Base-by-base conservation (phyloP, 2,888 invertebrate species). In the Cephus pygmeus region DNA sequence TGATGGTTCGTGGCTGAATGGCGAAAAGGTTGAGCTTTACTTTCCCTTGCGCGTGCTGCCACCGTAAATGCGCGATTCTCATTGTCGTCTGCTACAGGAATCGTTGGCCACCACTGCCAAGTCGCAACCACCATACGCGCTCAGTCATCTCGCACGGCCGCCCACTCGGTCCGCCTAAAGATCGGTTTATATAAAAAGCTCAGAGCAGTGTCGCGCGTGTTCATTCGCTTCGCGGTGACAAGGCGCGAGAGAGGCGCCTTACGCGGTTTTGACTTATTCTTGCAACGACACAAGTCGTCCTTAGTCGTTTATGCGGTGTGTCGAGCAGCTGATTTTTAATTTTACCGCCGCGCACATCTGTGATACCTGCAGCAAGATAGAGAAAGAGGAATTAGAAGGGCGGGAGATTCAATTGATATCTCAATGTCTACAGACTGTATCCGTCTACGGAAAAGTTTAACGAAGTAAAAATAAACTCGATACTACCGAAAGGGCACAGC, bases 101-200 rank as follows among this genome's bases (percentile, higher is more conserved):
- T 73, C 76, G 77, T 77, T 34, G 34, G 68, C 71, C 79, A 73
- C 75, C 69, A 35, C 15, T 35, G 69, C 35, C 75, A 77, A 76
- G 73, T 76, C 76, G 71, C 31, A 73, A 30, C 73, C 76, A 36
- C 69, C 69, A 76, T 40, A 40, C 40, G 31, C n/a, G 73, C 73
- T 30, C 73, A 33, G 34, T 23, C 33, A n/a, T 31, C 73, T 73
- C 75, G 75, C 77, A 34, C 69, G 73, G 69, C 69, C 76, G 76
- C 73, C 83, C 81, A 78, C 75, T 75, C 34, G 73, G 68, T 80
- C 82, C 82, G 82, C 83, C 85, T 78, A 86, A 87, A 88, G 86
- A 83, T 82, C 84, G 83, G 79, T 85, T 85, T 84, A 84, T 86
- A 86, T 89, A 89, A 89, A 89, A 89, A 88, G 85, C 87, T 85